phyloP scores from a whole-genome alignment of 1,140 invertebrate genomes.

The Plodia interpunctella region DNA sequence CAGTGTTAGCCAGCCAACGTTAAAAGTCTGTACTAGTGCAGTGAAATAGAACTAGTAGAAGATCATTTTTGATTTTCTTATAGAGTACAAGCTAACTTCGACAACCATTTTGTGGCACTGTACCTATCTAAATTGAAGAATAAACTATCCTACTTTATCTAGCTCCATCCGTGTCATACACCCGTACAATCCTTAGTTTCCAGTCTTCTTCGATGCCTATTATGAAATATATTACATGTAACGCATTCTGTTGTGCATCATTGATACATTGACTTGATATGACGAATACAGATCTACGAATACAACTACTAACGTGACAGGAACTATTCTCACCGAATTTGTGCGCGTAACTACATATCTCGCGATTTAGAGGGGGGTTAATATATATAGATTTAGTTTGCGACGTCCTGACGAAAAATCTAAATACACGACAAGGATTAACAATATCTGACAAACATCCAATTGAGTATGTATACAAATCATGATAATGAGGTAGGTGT shows the following conservation, averaged over 20 bases:
- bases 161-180: constrained; percentile 21
- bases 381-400: background rate
- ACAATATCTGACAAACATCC: background rate
- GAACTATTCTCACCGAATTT: background rate
- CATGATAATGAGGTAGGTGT: constrained; percentile 9
- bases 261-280: background rate
- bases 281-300: background rate
- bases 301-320: background rate
- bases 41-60: too few species aligned
- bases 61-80: too few species aligned
- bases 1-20: too few species aligned
- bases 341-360: background rate
- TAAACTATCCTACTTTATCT: constrained; percentile 26
- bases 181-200: constrained; percentile 33
- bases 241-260: background rate
- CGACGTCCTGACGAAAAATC: background rate
- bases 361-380: background rate
- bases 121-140: background rate
- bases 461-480: background rate
- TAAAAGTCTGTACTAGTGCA: too few species aligned
- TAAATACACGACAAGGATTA: background rate
- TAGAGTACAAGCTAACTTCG: too few species aligned
- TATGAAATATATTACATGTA: constrained; percentile 16
- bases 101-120: background rate
- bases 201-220: constrained; percentile 55